phyloP scores from a whole-genome alignment of 2,797 vertebrate genomes.

The Bradypus variegatus region DNA sequence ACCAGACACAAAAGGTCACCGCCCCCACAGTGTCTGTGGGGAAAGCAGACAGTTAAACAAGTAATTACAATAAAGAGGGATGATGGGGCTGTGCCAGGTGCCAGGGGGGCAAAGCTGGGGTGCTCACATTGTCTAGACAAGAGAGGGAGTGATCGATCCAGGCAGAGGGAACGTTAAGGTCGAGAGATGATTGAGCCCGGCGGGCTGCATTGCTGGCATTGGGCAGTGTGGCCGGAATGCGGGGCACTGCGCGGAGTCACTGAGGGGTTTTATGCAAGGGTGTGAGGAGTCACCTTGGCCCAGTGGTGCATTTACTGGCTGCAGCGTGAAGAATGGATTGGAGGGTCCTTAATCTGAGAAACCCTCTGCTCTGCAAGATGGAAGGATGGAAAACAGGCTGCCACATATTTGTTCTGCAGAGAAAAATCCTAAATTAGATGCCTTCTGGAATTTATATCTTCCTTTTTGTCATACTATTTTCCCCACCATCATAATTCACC shows the following conservation, averaged over 20 bases:
- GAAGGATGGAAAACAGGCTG: slow-evolving; percentile 30
- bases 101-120: neutral
- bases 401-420: slow-evolving; percentile 34
- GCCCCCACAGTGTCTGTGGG: neutral
- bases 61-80: neutral
- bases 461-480: slow-evolving; percentile 17
- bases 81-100: neutral
- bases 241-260: neutral
- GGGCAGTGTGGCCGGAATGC: neutral
- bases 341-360: slow-evolving; percentile 24
- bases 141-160: neutral
- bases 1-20: neutral
- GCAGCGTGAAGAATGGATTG: neutral
- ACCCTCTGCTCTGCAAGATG: neutral
- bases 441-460: slow-evolving; percentile 39
- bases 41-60: slow-evolving; percentile 19
- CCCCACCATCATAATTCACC: slow-evolving; percentile 7
- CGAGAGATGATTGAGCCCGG: neutral
- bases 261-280: neutral
- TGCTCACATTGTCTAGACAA: neutral
- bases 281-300: neutral
- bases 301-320: neutral
- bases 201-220: neutral
- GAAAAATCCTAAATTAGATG: neutral
- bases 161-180: neutral